Conservation (phyloP, 2,797 vertebrate genomes). For the Rhabdophis nuchalis region DNA sequence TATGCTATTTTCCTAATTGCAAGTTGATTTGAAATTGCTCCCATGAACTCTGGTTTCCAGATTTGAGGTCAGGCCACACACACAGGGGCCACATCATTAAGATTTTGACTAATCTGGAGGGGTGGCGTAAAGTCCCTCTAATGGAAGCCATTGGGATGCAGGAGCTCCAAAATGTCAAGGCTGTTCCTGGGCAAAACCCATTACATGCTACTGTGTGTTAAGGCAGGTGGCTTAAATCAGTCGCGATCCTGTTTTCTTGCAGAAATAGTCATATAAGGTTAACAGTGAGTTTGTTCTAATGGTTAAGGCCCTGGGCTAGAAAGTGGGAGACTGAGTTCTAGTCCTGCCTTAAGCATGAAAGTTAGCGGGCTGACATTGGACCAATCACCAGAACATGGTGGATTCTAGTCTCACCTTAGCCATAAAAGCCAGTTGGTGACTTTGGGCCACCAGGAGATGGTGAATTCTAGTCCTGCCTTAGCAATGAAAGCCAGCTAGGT, state of each 20-base stretch:
- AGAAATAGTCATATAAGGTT: neutral
- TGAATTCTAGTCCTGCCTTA: neutral
- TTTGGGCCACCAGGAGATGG: no score
- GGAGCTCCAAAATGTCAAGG: neutral
- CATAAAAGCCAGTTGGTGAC: no score
- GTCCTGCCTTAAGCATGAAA: neutral
- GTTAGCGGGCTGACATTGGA: neutral
- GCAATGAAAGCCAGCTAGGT: neutral
- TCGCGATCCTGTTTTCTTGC: neutral
- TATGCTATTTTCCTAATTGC: neutral
- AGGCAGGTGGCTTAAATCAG: neutral
- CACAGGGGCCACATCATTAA: neutral
- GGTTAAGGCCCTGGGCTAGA: neutral
- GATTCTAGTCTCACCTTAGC: no score
- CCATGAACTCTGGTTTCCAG: neutral
- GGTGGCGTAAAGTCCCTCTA: neutral
- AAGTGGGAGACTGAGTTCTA: neutral
- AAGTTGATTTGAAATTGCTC: neutral
- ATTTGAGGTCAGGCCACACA: neutral
- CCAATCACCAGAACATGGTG: no score
- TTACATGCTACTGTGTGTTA: neutral
- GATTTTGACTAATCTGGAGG: no score
- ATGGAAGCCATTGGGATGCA: neutral
- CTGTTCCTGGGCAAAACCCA: neutral
- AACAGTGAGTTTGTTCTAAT: neutral